Percentiles rank a stretch among this genome's conserved stretches.
Conservation (phyloP, 2,113 vertebrate species). For the Archocentrus centrarchus region DNA sequence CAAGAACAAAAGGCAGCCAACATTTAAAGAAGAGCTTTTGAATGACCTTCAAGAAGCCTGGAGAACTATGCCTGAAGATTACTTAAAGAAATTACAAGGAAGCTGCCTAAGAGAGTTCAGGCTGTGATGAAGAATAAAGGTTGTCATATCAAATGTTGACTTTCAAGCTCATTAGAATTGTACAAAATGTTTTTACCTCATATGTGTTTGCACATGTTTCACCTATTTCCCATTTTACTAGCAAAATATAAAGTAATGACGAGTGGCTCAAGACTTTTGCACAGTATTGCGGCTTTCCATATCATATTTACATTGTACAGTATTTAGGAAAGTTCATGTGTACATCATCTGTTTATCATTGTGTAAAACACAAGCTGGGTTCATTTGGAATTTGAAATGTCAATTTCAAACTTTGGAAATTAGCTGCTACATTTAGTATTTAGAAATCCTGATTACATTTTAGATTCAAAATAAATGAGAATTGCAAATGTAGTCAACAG, state of each 20-base stretch:
- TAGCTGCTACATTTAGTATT: constrained; percentile 47
- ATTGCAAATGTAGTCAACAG: constrained; percentile 52
- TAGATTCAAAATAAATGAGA: constrained; percentile 57
- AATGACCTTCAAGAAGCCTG: not conserved
- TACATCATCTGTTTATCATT: constrained; percentile 64
- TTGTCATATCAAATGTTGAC: not conserved
- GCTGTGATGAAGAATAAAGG: not conserved
- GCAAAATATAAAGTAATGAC: no score
- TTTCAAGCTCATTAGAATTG: not conserved
- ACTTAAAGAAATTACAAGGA: not conserved
- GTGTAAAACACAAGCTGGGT: constrained; percentile 30
- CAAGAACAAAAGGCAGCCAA: no score
- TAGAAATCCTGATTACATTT: constrained; percentile 70
- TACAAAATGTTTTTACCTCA: no score
- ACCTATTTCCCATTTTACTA: not conserved
- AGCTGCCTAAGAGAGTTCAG: no score
- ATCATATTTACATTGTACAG: constrained; percentile 53
- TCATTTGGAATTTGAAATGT: constrained; percentile 60
- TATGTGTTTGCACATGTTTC: not conserved
- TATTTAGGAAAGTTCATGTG: constrained; percentile 9
- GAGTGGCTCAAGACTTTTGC: not conserved
- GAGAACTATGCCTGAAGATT: not conserved
- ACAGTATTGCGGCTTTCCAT: not conserved
- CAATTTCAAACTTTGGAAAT: constrained; percentile 56
- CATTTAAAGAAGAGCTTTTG: not conserved